phyloP scores from a whole-genome alignment of 2,888 invertebrate species.

The Apomyelois bistriatella region DNA sequence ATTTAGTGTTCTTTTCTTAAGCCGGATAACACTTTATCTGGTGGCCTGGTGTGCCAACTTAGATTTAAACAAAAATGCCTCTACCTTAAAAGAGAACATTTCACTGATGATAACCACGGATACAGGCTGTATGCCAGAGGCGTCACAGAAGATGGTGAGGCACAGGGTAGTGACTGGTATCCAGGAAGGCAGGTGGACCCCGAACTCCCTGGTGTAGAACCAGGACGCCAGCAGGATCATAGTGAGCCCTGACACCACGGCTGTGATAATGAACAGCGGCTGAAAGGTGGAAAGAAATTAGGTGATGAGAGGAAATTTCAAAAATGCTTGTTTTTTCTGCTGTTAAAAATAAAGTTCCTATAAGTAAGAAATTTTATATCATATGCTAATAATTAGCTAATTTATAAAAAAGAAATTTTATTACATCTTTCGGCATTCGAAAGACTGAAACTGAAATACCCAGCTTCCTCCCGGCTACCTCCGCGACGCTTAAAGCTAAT shows the following conservation, averaged over 20 bases:
- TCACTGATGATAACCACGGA: slow-evolving; percentile 74
- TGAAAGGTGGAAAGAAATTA: slow-evolving; percentile 28
- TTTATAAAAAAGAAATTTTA: too few relatives aligned
- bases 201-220: slow-evolving; percentile 51
- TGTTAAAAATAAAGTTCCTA: too few relatives aligned
- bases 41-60: too few relatives aligned
- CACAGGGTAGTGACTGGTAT: slow-evolving; percentile 72
- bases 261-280: slow-evolving; percentile 52
- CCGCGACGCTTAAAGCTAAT: slow-evolving; percentile 55
- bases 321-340: too few relatives aligned
- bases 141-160: slow-evolving; percentile 70
- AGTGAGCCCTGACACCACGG: slow-evolving; percentile 57
- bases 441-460: neutral
- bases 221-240: slow-evolving; percentile 62
- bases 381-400: too few relatives aligned
- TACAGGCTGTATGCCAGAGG: slow-evolving; percentile 72
- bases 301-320: too few relatives aligned
- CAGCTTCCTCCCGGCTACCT: slow-evolving; percentile 64
- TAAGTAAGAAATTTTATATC: too few relatives aligned
- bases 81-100: slow-evolving; percentile 72
- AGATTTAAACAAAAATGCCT: neutral
- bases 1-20: too few relatives aligned
- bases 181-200: slow-evolving; percentile 57
- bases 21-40: too few relatives aligned
- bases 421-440: too few relatives aligned